Conservation (phyloP, 92 coral and sea anemone genomes). For the Porites divaricata region DNA sequence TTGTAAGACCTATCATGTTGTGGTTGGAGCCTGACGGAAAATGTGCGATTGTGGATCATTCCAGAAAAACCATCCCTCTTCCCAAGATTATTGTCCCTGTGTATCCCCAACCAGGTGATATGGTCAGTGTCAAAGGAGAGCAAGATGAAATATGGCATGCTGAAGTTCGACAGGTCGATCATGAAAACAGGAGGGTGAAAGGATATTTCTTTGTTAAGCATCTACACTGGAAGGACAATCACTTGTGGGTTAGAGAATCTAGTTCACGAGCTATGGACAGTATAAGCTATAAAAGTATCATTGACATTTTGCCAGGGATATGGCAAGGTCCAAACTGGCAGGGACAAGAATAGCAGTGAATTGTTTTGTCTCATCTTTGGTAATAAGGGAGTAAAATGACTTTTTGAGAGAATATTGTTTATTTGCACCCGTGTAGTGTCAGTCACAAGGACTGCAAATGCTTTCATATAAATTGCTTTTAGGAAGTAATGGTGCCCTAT, state of each 20-base stretch:
- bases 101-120: conserved; percentile 38
- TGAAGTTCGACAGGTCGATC: conserved; percentile 26
- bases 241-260: conserved; percentile 42
- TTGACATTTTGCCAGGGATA: conserved; percentile 25
- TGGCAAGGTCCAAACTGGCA: conserved; percentile 42
- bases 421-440: too few species aligned
- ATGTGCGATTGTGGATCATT: conserved; percentile 35
- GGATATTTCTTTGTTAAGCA: conserved; percentile 46
- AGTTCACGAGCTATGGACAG: conserved; percentile 34
- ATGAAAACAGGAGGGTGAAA: conserved; percentile 22
- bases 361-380: too few species aligned
- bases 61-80: conserved; percentile 32
- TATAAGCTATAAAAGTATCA: conserved; percentile 21
- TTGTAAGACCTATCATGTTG: conserved; percentile 38
- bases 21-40: conserved; percentile 39
- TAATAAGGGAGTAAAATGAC: too few species aligned
- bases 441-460: too few species aligned
- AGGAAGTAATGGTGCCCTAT: too few species aligned
- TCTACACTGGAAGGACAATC: conserved; percentile 30
- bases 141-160: conserved; percentile 42
- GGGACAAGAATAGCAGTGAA: too few species aligned
- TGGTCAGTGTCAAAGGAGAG: conserved; percentile 47
- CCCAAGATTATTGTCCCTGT: conserved; percentile 33
- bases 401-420: too few species aligned
- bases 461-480: too few species aligned